These are phyloP conservation scores for Parascotia fuliginaria DNA, from an alignment of 2,888 invertebrate genomes.

Conservation along the genomic window DNA sequence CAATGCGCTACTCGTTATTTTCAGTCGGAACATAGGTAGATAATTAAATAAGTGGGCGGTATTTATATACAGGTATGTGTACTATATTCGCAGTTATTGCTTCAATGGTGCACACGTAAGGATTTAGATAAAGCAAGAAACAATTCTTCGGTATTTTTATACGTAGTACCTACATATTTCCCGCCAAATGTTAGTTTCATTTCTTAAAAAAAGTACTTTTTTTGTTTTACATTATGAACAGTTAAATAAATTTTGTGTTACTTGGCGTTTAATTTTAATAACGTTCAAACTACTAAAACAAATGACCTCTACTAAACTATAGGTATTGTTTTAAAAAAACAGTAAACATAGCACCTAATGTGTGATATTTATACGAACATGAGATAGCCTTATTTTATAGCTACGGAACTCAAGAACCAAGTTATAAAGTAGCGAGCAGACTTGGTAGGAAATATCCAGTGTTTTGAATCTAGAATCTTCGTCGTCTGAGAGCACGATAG, in stretches of 20 bases:
- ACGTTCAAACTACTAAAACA: too few species aligned
- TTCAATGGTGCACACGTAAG: neutral
- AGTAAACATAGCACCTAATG: conserved; percentile 30
- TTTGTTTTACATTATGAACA: neutral
- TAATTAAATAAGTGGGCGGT: conserved; percentile 2
- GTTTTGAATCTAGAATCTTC: conserved; percentile 78
- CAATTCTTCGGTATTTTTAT: neutral
- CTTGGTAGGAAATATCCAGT: conserved; percentile 63
- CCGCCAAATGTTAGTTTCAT: neutral
- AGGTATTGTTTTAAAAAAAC: too few species aligned
- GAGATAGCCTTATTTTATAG: conserved; percentile 61
- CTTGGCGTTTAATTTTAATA: too few species aligned
- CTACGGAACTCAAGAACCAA: conserved; percentile 59
- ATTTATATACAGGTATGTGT: neutral
- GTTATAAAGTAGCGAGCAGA: conserved; percentile 61
- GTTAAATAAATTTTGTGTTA: too few species aligned
- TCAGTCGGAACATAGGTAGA: neutral
- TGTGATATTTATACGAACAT: conserved; percentile 49
- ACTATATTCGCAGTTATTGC: neutral
- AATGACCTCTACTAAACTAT: too few species aligned
- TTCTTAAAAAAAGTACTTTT: too few species aligned
- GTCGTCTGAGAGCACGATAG: conserved; percentile 72
- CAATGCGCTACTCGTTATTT: neutral
- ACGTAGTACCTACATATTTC: neutral
- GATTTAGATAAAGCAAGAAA: neutral